A percentile compares a stretch with the other conserved stretches of the same genome.
These are phyloP conservation scores for Rhadinocentrus ornatus DNA, from an alignment of 2,797 vertebrate genomes.

Conservation along the genomic window DNA sequence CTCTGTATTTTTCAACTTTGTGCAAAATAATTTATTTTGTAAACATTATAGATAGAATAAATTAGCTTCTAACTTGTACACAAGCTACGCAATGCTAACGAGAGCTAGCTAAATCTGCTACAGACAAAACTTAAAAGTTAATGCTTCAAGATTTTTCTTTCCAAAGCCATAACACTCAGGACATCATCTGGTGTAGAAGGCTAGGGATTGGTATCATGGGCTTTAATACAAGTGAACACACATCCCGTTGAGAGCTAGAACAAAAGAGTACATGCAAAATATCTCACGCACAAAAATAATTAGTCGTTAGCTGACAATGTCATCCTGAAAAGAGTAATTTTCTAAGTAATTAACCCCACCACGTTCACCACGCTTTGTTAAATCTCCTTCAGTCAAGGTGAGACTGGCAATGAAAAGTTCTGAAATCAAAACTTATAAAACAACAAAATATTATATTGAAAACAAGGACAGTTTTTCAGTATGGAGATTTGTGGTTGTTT, in stretches of 20 bases:
- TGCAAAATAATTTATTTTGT: not conserved
- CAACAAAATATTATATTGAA: not conserved
- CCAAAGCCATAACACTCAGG: not conserved
- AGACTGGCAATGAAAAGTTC: not conserved
- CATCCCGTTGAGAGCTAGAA: not conserved
- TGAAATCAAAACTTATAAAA: not conserved
- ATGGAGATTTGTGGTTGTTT: not conserved
- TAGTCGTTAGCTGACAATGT: not conserved
- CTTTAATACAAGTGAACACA: not conserved
- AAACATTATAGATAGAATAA: not conserved
- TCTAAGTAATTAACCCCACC: not conserved
- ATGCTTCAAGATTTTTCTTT: not conserved
- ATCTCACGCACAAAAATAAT: not conserved
- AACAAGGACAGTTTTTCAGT: not conserved
- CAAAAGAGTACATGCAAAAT: not conserved
- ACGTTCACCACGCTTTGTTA: constrained; percentile 1
- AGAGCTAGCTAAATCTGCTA: not conserved
- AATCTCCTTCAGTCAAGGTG: constrained; percentile 3
- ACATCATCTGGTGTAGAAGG: not conserved
- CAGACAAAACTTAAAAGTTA: not conserved
- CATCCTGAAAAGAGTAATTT: not conserved
- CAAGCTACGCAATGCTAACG: not conserved
- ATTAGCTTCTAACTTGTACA: not conserved
- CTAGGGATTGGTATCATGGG: not conserved
- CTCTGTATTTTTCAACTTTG: not conserved